Evolutionary conservation across 2,113 vertebrate species (phyloP).

Genomic region (Struthidea cinerea): DNA sequence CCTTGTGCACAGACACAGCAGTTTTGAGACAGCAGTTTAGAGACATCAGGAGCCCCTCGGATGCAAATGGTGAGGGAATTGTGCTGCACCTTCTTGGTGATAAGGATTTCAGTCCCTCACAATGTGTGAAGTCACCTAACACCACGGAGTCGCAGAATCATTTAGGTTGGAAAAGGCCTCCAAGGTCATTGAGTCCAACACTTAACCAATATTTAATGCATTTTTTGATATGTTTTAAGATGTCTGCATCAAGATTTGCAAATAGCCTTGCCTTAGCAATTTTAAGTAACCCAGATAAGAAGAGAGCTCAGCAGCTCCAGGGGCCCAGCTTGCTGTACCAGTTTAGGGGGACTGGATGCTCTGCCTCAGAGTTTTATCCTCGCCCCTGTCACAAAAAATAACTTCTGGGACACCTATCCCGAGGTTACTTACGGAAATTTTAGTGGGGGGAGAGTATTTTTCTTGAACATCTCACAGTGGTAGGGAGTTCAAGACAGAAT

Average conservation of each 20-base stretch:
- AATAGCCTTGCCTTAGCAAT: background rate
- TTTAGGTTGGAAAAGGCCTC: background rate
- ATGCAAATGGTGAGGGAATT: background rate
- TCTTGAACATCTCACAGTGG: background rate
- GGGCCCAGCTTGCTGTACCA: background rate
- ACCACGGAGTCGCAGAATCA: background rate
- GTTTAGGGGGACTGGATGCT: background rate
- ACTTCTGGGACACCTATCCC: background rate
- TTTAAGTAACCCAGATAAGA: background rate
- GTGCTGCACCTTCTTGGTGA: background rate
- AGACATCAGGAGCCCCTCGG: background rate
- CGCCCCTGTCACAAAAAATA: background rate
- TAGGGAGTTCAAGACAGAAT: background rate
- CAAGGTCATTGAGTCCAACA: background rate
- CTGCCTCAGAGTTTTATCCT: background rate
- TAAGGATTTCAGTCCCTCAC: background rate
- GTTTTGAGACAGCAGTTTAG: too few relatives aligned
- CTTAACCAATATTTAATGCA: background rate
- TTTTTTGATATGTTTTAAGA: background rate
- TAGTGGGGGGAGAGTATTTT: fast-evolving
- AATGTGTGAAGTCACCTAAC: background rate
- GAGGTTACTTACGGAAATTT: background rate
- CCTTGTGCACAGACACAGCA: background rate
- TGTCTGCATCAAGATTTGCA: background rate
- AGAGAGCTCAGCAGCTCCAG: background rate